phyloP scores from a whole-genome alignment of 2,113 vertebrate genomes.

The Ammodytes dubius region DNA sequence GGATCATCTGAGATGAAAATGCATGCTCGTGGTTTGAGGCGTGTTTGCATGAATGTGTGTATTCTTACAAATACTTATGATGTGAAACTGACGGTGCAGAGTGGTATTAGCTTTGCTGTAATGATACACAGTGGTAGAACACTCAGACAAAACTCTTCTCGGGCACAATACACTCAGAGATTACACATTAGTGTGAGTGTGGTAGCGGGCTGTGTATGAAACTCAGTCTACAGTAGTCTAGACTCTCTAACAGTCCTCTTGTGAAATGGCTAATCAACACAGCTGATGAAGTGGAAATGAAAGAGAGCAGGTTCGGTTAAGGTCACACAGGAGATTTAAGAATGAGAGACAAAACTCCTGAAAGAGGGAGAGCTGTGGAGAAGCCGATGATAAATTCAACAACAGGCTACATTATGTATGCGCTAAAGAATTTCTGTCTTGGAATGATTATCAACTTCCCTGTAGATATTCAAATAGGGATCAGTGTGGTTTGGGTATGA shows the following conservation, averaged over 20 bases:
- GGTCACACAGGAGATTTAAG: constrained; percentile 28
- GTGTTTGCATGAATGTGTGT: constrained; percentile 46
- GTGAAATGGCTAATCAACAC: constrained; percentile 69
- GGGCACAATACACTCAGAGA: constrained; percentile 53
- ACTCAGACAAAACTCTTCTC: constrained; percentile 69
- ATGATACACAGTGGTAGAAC: constrained; percentile 69
- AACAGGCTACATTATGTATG: constrained; percentile 24
- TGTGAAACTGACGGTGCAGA: constrained; percentile 36
- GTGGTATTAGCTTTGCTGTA: constrained; percentile 62
- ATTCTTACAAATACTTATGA: constrained; percentile 36
- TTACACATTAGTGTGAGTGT: constrained; percentile 57
- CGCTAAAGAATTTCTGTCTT: constrained; percentile 45
- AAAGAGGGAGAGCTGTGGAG: constrained; percentile 8
- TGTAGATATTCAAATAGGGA: constrained; percentile 58
- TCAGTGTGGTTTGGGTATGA: constrained; percentile 46
- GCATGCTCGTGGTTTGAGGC: constrained; percentile 34
- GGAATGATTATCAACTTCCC: constrained; percentile 59
- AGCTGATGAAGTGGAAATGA: constrained; percentile 57
- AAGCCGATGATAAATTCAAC: constrained; percentile 22
- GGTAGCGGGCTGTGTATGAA: constrained; percentile 51
- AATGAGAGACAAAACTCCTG: constrained; percentile 6
- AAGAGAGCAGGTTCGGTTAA: constrained; percentile 38
- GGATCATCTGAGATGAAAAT: constrained; percentile 37
- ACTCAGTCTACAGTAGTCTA: constrained; percentile 63
- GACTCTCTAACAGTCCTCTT: constrained; percentile 67